Evolutionary conservation across 2,113 vertebrate genomes (phyloP), one percentile per base, ranked within the genome.

Genomic region (Willisornis vidua): DNA sequence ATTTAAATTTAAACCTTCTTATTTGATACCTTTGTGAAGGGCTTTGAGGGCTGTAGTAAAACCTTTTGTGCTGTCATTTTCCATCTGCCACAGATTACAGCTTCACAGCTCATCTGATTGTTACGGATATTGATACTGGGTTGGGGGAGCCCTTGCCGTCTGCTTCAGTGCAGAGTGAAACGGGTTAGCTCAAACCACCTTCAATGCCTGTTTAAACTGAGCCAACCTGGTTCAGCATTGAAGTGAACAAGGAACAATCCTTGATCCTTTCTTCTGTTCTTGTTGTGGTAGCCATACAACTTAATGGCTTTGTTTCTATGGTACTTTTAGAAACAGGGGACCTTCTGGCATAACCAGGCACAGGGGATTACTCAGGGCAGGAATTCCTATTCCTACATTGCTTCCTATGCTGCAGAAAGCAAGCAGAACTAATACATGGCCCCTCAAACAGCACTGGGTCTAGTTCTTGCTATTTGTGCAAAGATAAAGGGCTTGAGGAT

Each of bases 51-150:
- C 79, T 39, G 58, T 33, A 67, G 79, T 46, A 74, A 93, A 93
- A 61, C 43, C 80, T 94, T 93, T 89, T 84, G 83, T 94, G 45
- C 86, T 95, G 86, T 78, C 94, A 72, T 96, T 96, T 97, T 93
- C 92, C 90, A 70, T 90, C 94, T 97, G 94, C 73, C 91, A 81
- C 65, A 72, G 55, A 67, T 86, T 87, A 90, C 59, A 92, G 84
- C 83, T 89, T 85, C 72, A 57, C 89, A 94, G 80, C 86, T 92
- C 86, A 23, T 89, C 93, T 90, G 86, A 92, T 93, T 90, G 89
- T 94, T 82, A 86, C 0, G 1, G 91, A 26, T 74, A 63, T 51
- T 63, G 91, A 68, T 85, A 41, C 83, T 55, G 92, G 90, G 79
- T 67, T 80, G 73, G 59, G 86, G 55, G 90, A 93, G 80, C 76